Evolutionary conservation across 2,888 invertebrate species (phyloP), one percentile per base, ranked within the genome.

Genomic region (Cephonodes hylas): DNA sequence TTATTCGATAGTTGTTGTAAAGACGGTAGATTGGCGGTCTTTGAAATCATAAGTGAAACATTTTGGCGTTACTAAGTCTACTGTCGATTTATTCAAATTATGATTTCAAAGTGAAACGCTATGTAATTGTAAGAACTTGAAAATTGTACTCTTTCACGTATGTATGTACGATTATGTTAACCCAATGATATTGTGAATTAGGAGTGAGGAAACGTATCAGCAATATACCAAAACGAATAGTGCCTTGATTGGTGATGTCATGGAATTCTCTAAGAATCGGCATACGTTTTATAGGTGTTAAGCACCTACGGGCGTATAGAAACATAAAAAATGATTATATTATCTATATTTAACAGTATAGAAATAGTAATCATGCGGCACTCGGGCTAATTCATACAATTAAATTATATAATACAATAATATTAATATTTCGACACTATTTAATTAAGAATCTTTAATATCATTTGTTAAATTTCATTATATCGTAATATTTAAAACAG

Each of bases 321-420:
- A 75, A 81, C 63, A 66, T 67, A 69, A 67, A 67, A 63, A 75
- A 77, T 92, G 92, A 92, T 92, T 92, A 91, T 91, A 92, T 86
- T 89, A 80, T 92, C 92, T 92, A 92, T 92, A 92, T 90, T 86
- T 86, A 85, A 85, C 91, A 75, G 92, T 92, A 92, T 92, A 92
- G 92, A 91, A 88, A 92, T 92, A 92, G 81, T 91, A 92, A 92
- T 92, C 92, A 91, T 89, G 72, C 74, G 89, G 90, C 92, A 91
- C 92, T 87, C 79, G 71, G 81, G 82, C 82, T 88, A 86, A 86
- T 80, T 85, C 80, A 85, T 84, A 83, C 83, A 83, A 79, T 70
- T 78, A 82, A 83, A 83, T 81, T 83, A 83, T n/a, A n/a, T 81
- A 75, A 66, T 69, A 80, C 77, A 83, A 76, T 74, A 57, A 59